These are phyloP conservation scores for Colossoma macropomum DNA, from an alignment of 2,113 vertebrate genomes.

Conservation along the genomic window DNA sequence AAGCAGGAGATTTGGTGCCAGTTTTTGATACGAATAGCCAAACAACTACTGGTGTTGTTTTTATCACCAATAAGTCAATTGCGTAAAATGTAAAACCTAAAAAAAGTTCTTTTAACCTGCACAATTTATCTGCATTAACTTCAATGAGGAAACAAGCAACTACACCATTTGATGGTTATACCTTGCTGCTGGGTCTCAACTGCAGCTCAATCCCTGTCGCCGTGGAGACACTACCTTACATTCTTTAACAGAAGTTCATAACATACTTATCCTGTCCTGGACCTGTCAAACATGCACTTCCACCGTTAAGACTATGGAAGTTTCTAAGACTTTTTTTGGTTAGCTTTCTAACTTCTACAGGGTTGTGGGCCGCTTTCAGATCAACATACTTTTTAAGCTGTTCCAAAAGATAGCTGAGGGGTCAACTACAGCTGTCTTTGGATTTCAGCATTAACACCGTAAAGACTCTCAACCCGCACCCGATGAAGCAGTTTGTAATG, in stretches of 20 bases:
- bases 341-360: not conserved
- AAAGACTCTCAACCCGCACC: slow-evolving; percentile 34
- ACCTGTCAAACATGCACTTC: not conserved
- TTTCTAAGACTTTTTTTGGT: not conserved
- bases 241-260: not conserved
- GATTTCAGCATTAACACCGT: not conserved
- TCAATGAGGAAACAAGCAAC: not conserved
- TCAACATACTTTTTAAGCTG: not conserved
- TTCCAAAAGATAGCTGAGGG: not conserved
- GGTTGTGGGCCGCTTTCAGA: not conserved
- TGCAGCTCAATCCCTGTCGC: not conserved
- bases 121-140: no score
- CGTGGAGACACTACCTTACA: no score
- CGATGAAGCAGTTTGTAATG: slow-evolving; percentile 40
- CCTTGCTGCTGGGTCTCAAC: not conserved
- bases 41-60: no score
- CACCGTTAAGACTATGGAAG: not conserved
- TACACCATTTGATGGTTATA: not conserved
- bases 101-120: no score
- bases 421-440: slow-evolving; percentile 4
- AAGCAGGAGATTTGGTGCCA: no score
- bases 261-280: not conserved
- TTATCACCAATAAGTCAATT: no score
- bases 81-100: no score
- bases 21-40: no score